Percentiles rank a stretch among this genome's conserved stretches.
Conservation (phyloP, 2,797 vertebrate species). For the Naso thynnoides region DNA sequence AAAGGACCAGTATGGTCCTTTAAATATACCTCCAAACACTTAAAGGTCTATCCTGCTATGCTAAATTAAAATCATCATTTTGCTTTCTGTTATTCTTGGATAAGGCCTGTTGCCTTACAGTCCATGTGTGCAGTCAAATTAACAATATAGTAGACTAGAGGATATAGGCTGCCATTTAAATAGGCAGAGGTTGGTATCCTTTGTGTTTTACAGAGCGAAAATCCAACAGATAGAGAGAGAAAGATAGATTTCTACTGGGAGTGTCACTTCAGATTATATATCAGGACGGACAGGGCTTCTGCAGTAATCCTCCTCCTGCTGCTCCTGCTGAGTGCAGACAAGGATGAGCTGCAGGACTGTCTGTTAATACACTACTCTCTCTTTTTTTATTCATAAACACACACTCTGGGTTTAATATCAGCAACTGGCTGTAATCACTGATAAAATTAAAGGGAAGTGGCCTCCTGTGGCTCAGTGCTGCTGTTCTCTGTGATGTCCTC, state of each 20-base stretch:
- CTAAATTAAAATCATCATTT: neutral
- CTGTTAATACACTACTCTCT: constrained; percentile 27
- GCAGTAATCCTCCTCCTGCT: constrained; percentile 70
- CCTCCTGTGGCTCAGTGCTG: constrained; percentile 22
- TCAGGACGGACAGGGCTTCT: constrained; percentile 42
- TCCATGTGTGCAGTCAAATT: constrained; percentile 27
- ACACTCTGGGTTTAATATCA: constrained; percentile 37
- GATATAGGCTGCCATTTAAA: constrained; percentile 47
- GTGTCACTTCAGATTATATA: constrained; percentile 67
- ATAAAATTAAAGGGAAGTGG: constrained; percentile 35
- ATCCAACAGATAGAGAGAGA: constrained; percentile 31
- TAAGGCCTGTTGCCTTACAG: neutral
- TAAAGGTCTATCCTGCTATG: neutral
- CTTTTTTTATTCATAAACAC: constrained; percentile 20
- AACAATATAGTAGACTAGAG: constrained; percentile 29
- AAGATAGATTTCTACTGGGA: constrained; percentile 45
- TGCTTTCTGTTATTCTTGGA: constrained; percentile 17
- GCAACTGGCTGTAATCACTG: constrained; percentile 33
- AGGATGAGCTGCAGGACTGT: constrained; percentile 55
- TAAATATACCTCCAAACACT: neutral
- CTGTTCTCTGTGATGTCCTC: constrained; percentile 3
- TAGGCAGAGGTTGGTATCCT: constrained; percentile 16
- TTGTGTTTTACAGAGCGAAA: constrained; percentile 25
- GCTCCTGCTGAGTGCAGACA: constrained; percentile 62
- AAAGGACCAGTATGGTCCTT: too few relatives aligned